Base-by-base conservation (phyloP, 2,797 vertebrate species). In the Propithecus perrieri region DNA sequence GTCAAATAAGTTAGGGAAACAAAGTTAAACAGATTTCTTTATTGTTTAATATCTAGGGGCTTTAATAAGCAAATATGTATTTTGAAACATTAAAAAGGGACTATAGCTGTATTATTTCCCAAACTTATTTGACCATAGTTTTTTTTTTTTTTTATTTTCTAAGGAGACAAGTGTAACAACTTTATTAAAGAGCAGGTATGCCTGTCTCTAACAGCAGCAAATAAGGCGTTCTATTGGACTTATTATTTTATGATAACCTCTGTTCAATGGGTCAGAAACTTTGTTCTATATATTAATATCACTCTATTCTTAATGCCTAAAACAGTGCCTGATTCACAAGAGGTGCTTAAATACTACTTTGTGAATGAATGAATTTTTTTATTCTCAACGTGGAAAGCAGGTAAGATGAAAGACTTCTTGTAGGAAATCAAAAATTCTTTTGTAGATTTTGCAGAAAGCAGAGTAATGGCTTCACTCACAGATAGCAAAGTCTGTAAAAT, bases 401-500 rank as follows among this genome's bases (percentile, higher is more conserved):
- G 48, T 72, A 26, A 55, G 41, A 75, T 55, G 75, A 95, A 92
- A 84, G 18, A 46, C 7, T 10, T 59, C 43, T 38, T 38, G 26
- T 18, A 78, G 57, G 67, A 90, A 93, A 69, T 80, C n/a, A 87
- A 48, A 93, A 83, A 79, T 83, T 72, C 10, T 65, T 76, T 65
- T 83, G 48, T 78, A 85, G 57, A 81, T 93, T 93, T 93, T 69
- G n/a, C 28, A 85, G 59, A 48, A 94, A 91, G 18, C 48, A 83
- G 33, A 94, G 33, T 41, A 83, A 72, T 20, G 18, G 18, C 78
- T 59, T 89, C 9, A 79, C 78, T 53, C 67, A 67, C 43, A 89
- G 35, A 59, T 1, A 87, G 28, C 7, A 71, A 59, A 35, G 30
- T 71, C 41, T 55, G 4, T 57, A 46, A 87, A 55, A 63, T 46